A percentile compares a stretch with the other conserved stretches of the same genome.
Conservation (phyloP, 2,888 invertebrate genomes). For the Heliconius ethilla region DNA sequence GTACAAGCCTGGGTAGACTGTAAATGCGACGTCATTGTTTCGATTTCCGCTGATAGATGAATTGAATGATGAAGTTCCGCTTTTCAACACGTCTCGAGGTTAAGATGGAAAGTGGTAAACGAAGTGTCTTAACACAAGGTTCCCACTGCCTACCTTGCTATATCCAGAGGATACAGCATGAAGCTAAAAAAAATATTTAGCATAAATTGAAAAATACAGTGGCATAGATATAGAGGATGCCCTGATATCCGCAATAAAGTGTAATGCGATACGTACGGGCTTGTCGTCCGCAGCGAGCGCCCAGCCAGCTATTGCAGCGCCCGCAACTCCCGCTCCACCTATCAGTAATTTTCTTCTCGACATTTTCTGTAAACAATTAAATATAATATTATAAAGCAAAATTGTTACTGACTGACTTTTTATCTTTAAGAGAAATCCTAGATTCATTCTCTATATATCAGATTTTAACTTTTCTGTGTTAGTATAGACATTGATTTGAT, state of each 20-base stretch:
- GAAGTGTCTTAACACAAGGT: no score
- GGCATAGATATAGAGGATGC: slow-evolving; percentile 17
- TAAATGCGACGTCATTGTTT: no score
- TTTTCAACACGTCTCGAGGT: no score
- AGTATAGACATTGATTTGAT: no score
- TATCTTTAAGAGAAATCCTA: no score
- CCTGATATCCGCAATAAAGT: slow-evolving; percentile 26
- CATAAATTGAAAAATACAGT: neutral
- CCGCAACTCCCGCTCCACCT: slow-evolving; percentile 83
- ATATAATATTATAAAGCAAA: neutral
- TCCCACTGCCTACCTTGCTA: no score
- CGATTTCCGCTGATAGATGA: no score
- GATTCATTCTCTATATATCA: no score
- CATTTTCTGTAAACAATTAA: slow-evolving; percentile 68
- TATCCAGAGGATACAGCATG: no score
- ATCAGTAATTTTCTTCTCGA: slow-evolving; percentile 82
- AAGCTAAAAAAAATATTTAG: neutral
- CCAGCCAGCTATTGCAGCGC: slow-evolving; percentile 83
- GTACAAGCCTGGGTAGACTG: no score
- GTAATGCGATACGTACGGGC: slow-evolving; percentile 59
- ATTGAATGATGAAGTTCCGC: no score
- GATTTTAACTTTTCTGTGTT: neutral
- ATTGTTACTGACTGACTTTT: neutral
- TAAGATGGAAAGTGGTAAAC: no score
- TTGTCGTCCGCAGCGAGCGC: slow-evolving; percentile 82